Percentiles rank a stretch among this genome's conserved stretches.
phyloP scores from a whole-genome alignment of 2,113 vertebrate species.

The Spilogale gracilis region DNA sequence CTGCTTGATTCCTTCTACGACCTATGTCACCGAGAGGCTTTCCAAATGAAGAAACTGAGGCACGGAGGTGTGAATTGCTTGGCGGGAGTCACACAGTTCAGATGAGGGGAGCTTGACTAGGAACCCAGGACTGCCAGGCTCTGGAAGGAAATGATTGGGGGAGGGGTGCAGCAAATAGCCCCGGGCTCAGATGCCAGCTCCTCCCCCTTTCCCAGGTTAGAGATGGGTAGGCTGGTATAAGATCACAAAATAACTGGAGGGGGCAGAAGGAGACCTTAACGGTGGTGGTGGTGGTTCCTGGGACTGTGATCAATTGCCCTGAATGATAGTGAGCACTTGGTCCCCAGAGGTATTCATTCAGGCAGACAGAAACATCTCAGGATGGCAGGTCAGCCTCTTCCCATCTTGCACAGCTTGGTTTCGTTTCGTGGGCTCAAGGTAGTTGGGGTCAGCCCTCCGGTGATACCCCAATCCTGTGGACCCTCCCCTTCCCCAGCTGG shows the following conservation, averaged over 20 bases:
- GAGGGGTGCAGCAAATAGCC: not conserved
- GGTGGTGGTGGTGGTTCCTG: not conserved
- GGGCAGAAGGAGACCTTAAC: not conserved
- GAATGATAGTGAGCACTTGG: not conserved
- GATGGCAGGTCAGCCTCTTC: not conserved
- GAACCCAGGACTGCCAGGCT: not conserved
- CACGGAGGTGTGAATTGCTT: not conserved
- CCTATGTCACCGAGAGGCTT: not conserved
- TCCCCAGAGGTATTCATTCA: conserved; percentile 30
- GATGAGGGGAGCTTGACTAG: not conserved
- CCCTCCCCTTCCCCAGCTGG: not conserved
- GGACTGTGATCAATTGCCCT: not conserved
- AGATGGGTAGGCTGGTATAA: not conserved
- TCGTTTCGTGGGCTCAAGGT: conserved; percentile 12
- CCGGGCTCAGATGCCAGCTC: not conserved
- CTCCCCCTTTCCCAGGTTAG: not conserved
- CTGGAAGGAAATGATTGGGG: not conserved
- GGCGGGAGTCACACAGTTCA: not conserved
- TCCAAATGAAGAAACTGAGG: not conserved
- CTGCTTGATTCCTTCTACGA: not conserved
- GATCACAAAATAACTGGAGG: not conserved
- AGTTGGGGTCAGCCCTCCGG: not conserved
- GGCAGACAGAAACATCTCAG: not conserved
- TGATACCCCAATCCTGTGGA: fast-evolving
- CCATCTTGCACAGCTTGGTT: not conserved